Conservation (phyloP, 1,140 invertebrate genomes). For the Luehdorfia chinensis region DNA sequence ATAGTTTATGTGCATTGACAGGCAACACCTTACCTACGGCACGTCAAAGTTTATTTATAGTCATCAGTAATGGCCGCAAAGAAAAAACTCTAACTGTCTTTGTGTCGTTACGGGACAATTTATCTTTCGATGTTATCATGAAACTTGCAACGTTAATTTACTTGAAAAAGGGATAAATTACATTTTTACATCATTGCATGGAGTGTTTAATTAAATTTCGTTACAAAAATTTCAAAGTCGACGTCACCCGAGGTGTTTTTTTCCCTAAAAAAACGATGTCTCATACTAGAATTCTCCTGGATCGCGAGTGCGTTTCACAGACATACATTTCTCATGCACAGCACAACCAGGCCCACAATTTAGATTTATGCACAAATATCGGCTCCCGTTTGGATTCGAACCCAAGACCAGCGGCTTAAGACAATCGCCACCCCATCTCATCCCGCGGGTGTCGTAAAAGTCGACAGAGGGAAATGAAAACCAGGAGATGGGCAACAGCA, state of each 20-base stretch:
- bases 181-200: background rate
- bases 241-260: background rate
- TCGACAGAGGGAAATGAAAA: too few relatives aligned
- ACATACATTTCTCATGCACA: too few relatives aligned
- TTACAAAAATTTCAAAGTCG: background rate
- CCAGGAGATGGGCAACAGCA: too few relatives aligned
- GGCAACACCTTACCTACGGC: conserved; percentile 4
- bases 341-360: too few relatives aligned
- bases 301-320: too few relatives aligned
- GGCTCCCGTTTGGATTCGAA: too few relatives aligned
- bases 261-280: too few relatives aligned
- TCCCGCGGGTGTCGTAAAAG: too few relatives aligned
- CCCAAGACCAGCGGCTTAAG: too few relatives aligned
- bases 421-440: too few relatives aligned
- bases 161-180: conserved; percentile 8
- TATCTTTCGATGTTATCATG: conserved; percentile 13
- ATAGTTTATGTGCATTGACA: conserved; percentile 1
- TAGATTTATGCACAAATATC: too few relatives aligned
- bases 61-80: conserved; percentile 13
- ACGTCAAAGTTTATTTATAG: conserved; percentile 12
- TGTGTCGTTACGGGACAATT: conserved; percentile 2
- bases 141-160: conserved; percentile 12
- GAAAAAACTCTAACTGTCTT: conserved; percentile 5
- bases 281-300: too few relatives aligned
- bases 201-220: background rate